Evolutionary conservation across 1,140 invertebrate species (phyloP).

Genomic region (Ladona fulva): DNA sequence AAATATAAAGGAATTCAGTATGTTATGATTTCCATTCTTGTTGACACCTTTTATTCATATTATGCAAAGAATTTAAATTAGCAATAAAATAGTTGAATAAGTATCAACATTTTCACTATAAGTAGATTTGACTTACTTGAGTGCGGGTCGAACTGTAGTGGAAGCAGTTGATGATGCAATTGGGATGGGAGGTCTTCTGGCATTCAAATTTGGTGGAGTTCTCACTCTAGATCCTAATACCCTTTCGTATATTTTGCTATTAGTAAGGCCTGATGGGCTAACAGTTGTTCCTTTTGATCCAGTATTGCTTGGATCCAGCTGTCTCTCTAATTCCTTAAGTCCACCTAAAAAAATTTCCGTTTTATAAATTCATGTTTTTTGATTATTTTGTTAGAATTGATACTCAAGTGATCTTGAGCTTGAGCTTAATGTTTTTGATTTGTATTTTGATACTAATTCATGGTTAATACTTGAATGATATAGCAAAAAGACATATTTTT

Average conservation of each 20-base stretch:
- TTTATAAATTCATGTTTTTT: background rate
- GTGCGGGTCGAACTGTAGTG: background rate
- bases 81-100: background rate
- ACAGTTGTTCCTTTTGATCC: background rate
- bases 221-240: background rate
- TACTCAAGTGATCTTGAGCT: too few relatives aligned
- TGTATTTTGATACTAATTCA: too few relatives aligned
- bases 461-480: too few relatives aligned
- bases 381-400: too few relatives aligned
- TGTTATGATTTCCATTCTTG: background rate
- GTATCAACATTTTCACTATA: background rate
- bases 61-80: background rate
- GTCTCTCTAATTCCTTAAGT: conserved; percentile 70
- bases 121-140: background rate
- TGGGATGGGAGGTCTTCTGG: background rate
- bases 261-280: background rate
- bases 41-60: background rate
- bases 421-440: too few relatives aligned
- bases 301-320: conserved; percentile 35
- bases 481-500: too few relatives aligned
- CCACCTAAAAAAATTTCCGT: conserved; percentile 43
- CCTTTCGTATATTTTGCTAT: background rate
- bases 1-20: conserved; percentile 17
- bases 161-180: background rate
- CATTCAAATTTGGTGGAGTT: background rate